Base-by-base conservation (phyloP, 2,113 vertebrate species). In the Azemiops feae region DNA sequence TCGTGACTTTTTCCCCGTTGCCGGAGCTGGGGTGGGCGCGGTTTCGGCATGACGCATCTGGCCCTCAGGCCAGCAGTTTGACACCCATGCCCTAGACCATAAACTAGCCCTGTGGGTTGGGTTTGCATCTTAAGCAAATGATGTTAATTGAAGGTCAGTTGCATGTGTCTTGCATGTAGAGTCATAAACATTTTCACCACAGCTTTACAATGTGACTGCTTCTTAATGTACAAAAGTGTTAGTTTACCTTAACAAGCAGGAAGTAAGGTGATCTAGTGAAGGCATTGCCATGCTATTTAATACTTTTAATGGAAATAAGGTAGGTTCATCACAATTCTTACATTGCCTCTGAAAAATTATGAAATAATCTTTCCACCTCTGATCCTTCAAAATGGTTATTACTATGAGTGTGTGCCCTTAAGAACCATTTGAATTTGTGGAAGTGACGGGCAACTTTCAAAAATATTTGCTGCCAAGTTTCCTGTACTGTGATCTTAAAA, bases 381-480 rank as follows among this genome's bases (percentile, higher is more conserved):
- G 54, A 85, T 55, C 74, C 45, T 93, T 94, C 89, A 69, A 88
- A 96, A 93, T 94, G 64, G 57, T 95, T 91, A 91, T 43, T 93
- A 88, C 93, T 88, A 18, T 47, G 92, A 96, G 91, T 96, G 18
- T 94, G 39, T 58, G 91, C 95, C 95, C 92, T 97, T 93, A 90
- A 91, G 94, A 96, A 96, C 1, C 57, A 95, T 95, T 93, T 96
- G 96, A 96, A 96, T 96, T 96, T 95, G 94, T 96, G 97, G 96
- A 97, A 97, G 96, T 96, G 96, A 95, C 94, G 95, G 95, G 97
- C 96, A 97, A 97, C 96, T 97, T 97, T 97, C 95, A 96, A 96
- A 97, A 97, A 97, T 97, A 95, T 95, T 95, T 95, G 95, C 97
- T 98, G 98, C 97, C 98, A 98, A 97, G 97, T 97, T 97, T 97